phyloP scores from a whole-genome alignment of 2,797 vertebrate genomes.

The Lutjanus campechanus region DNA sequence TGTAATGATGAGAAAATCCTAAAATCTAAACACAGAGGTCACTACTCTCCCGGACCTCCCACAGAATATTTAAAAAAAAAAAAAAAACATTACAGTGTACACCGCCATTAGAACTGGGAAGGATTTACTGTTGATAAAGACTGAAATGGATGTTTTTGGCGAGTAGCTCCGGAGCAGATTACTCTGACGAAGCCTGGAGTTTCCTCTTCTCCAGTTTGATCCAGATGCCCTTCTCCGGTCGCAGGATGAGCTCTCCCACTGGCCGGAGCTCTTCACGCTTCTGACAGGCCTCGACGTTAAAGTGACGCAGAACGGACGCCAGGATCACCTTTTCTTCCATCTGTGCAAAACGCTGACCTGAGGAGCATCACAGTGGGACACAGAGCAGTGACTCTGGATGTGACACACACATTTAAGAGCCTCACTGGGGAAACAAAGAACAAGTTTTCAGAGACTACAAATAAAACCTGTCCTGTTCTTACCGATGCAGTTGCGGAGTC shows the following conservation, averaged over 20 bases:
- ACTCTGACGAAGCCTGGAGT: background rate
- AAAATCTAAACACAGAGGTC: slow-evolving; percentile 18
- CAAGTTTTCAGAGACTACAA: background rate
- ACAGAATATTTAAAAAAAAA: background rate
- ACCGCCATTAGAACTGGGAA: background rate
- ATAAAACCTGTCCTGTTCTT: slow-evolving; percentile 22
- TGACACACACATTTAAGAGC: background rate
- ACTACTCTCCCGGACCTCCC: background rate
- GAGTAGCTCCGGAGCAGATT: background rate
- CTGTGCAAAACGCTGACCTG: slow-evolving; percentile 94
- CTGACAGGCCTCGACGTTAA: slow-evolving; percentile 89
- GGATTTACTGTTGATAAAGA: background rate
- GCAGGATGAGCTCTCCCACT: slow-evolving; percentile 91
- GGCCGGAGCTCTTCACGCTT: slow-evolving; percentile 87
- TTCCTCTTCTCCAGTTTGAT: slow-evolving; percentile 89
- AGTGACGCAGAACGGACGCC: slow-evolving; percentile 88
- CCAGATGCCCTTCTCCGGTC: slow-evolving; percentile 90
- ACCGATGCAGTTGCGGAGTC: slow-evolving; percentile 97
- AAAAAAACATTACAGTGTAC: background rate
- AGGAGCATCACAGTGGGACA: background rate
- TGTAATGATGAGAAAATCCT: slow-evolving; percentile 14
- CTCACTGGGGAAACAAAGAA: background rate
- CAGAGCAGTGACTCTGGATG: background rate
- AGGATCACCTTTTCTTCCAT: slow-evolving; percentile 96
- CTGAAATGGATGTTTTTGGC: no score